Base-by-base conservation (phyloP, 2,113 vertebrate species). In the Vulpes ferrilata region DNA sequence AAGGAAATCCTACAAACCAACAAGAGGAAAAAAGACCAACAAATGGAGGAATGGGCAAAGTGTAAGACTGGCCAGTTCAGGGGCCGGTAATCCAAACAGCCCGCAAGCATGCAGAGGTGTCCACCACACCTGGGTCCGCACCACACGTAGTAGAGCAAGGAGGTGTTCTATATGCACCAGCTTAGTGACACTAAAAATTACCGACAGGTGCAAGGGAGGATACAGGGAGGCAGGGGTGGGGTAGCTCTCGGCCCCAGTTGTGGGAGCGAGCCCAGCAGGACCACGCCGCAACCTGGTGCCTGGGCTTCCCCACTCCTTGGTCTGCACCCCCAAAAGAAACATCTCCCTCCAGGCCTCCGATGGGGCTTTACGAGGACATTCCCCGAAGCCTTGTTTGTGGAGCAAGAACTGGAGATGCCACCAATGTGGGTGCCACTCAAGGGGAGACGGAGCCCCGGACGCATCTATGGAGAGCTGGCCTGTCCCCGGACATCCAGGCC, bases 21-120 rank as follows among this genome's bases (percentile, higher is more conserved):
- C 48, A 60, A 55, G 35, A 48, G 60, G n/a, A 23, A 7, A 60
- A 15, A 27, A 30, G 17, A 15, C 25, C 30, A 20, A 22, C 15
- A 17, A 9, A 62, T 5, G 25, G 23, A 59, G 57, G 38, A 65
- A 43, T 3, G 15, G 43, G 48, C 17, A 30, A 11, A 8, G 67
- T 0, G 0, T 4, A 2, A 1, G 32, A 19, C 1, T 7, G 13
- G 12, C 2, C 7, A 2, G 23, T 25, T 30, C 43, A 5, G 30
- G 69, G 35, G 22, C 17, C 0, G 5, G 89, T 12, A 1, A 9
- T 38, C 11, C 30, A 59, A 22, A 20, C 8, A 3, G 85, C 32
- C 19, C 13, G 57, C 1, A 11, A 5, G 67, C 9, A 5, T 0
- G 1, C 1, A 10, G 43, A 57, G 62, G 60, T 11, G 48, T 1